These are phyloP conservation scores for Alcis repandata DNA, from an alignment of 2,888 invertebrate species.

Conservation along the genomic window DNA sequence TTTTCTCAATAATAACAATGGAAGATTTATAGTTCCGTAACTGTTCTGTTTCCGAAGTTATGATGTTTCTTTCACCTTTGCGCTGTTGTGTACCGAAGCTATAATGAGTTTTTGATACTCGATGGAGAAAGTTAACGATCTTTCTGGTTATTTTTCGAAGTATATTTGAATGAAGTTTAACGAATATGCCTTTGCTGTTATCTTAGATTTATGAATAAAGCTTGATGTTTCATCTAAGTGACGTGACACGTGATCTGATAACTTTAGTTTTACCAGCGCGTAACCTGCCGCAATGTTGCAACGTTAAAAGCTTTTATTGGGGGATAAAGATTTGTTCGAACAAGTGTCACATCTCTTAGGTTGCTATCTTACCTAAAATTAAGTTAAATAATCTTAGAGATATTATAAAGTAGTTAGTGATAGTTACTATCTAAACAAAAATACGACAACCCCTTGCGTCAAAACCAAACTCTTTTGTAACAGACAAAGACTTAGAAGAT, in stretches of 20 bases:
- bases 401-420: background rate
- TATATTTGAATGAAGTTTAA: background rate
- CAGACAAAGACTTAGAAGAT: slow-evolving; percentile 80
- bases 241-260: background rate
- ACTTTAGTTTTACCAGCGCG: no score
- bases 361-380: background rate
- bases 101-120: background rate
- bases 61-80: slow-evolving; percentile 44
- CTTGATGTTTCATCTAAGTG: background rate
- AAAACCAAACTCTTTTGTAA: slow-evolving; percentile 61
- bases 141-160: background rate
- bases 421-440: slow-evolving; percentile 52
- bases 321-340: no score
- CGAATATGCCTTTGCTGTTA: slow-evolving; percentile 23
- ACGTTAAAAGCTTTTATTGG: no score
- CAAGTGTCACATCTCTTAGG: no score
- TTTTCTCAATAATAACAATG: slow-evolving; percentile 75
- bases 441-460: slow-evolving; percentile 81
- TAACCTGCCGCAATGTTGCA: no score
- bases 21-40: slow-evolving; percentile 73
- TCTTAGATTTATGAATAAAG: background rate
- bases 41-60: slow-evolving; percentile 46
- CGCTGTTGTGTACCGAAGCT: slow-evolving; percentile 9
- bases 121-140: no score
- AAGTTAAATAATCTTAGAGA: background rate